Conservation (phyloP, 2,113 vertebrate genomes). For the Oreochromis niloticus region DNA sequence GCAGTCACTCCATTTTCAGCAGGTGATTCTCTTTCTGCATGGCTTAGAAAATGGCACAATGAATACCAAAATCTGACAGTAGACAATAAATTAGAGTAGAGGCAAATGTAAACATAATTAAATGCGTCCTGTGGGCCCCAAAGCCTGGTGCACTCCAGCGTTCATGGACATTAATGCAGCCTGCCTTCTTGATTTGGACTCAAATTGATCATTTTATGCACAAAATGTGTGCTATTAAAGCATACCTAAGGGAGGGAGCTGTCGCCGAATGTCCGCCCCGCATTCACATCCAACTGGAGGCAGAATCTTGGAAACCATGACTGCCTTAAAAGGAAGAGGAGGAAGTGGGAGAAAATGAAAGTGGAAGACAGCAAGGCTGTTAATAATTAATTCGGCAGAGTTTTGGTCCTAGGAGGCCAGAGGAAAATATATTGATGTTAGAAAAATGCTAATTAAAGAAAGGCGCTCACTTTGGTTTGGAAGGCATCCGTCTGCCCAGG, state of each 20-base stretch:
- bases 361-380: constrained; percentile 43
- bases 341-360: constrained; percentile 42
- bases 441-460: constrained; percentile 73
- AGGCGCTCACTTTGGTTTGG: constrained; percentile 57
- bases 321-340: constrained; percentile 27
- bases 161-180: neutral
- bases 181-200: constrained; percentile 3
- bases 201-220: constrained; percentile 42
- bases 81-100: constrained; percentile 3
- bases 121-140: constrained; percentile 13
- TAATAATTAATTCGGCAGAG: constrained; percentile 67
- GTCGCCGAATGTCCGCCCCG: constrained; percentile 7
- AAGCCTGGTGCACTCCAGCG: neutral
- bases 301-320: constrained; percentile 25
- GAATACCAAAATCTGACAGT: neutral
- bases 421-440: constrained; percentile 67
- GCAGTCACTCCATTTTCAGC: constrained; percentile 16
- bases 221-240: constrained; percentile 41
- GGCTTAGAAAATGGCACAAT: neutral
- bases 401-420: constrained; percentile 60
- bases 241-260: constrained; percentile 4
- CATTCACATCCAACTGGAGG: constrained; percentile 1
- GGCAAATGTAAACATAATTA: constrained; percentile 21
- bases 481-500: constrained; percentile 63
- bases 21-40: neutral